Evolutionary conservation across 2,888 invertebrate genomes (phyloP).

Genomic region (Oscheius sp.): DNA sequence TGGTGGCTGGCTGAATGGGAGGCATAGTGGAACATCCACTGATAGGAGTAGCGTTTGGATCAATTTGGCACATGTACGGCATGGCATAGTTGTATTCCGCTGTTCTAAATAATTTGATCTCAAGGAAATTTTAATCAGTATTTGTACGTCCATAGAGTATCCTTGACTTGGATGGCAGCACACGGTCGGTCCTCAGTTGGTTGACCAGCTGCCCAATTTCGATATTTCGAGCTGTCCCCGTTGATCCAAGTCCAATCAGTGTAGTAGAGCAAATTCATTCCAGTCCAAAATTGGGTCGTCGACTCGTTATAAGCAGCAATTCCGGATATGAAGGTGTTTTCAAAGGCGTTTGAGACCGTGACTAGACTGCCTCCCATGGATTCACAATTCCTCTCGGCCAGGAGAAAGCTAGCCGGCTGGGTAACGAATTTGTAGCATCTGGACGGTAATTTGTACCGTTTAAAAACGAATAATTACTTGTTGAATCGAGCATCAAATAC

Average conservation of each 20-base stretch:
- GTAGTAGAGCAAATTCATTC: background rate
- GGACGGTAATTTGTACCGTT: background rate
- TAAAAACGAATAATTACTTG: background rate
- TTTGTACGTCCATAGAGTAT: background rate
- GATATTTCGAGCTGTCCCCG: background rate
- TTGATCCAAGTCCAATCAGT: background rate
- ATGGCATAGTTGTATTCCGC: background rate
- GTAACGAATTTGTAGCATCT: background rate
- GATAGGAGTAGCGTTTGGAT: background rate
- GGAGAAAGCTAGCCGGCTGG: background rate
- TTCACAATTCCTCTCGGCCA: background rate
- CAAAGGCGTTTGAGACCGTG: background rate
- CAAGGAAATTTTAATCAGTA: background rate
- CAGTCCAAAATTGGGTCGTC: background rate
- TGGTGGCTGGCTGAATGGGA: background rate
- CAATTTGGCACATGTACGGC: background rate
- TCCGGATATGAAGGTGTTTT: background rate
- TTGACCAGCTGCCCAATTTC: background rate
- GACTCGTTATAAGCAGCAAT: too few relatives aligned
- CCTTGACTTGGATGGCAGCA: background rate
- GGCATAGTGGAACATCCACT: too few relatives aligned
- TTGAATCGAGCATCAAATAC: background rate
- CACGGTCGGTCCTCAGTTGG: background rate
- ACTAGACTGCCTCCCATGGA: background rate
- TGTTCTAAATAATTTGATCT: background rate